Percentiles rank a stretch among this genome's conserved stretches.
phyloP scores from a whole-genome alignment of 2,113 vertebrate species.

The Elachura formosa region DNA sequence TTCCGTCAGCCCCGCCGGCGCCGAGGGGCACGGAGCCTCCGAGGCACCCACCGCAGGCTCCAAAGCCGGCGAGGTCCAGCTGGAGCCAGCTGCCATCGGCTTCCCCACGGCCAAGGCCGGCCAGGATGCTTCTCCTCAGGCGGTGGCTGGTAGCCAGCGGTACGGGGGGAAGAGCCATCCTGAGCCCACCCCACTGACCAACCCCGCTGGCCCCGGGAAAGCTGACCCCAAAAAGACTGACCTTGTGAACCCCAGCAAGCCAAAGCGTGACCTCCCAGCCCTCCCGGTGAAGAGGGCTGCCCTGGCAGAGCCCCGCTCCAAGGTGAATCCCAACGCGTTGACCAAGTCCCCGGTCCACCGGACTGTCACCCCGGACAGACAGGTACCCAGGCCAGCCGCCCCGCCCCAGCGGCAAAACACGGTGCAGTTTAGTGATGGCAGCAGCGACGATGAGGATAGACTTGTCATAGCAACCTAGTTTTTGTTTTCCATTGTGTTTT shows the following conservation, averaged over 20 bases:
- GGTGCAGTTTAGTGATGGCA: constrained; percentile 83
- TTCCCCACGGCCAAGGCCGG: background rate
- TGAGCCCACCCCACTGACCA: background rate
- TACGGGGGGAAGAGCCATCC: background rate
- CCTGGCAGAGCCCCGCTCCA: background rate
- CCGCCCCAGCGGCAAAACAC: constrained; percentile 69
- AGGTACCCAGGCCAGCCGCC: constrained; percentile 28
- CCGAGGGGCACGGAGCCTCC: constrained; percentile 63
- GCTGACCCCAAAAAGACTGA: constrained; percentile 23
- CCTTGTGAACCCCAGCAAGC: background rate
- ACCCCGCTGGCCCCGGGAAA: background rate
- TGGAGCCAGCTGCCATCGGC: background rate
- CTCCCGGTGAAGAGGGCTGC: background rate
- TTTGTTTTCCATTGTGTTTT: constrained; percentile 66
- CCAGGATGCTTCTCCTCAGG: constrained; percentile 48
- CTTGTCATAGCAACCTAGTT: constrained; percentile 92
- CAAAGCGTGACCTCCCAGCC: constrained; percentile 4
- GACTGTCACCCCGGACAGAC: constrained; percentile 33
- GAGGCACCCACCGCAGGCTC: constrained; percentile 34
- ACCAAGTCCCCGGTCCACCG: background rate
- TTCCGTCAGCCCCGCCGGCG: constrained; percentile 73
- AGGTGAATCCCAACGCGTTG: background rate
- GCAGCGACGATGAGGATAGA: constrained; percentile 94
- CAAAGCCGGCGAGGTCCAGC: background rate
- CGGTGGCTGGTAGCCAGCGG: background rate